Percentiles rank a stretch among this genome's conserved stretches.
These are phyloP conservation scores for Pitta sordida DNA, from an alignment of 2,113 vertebrate genomes.

Conservation along the genomic window DNA sequence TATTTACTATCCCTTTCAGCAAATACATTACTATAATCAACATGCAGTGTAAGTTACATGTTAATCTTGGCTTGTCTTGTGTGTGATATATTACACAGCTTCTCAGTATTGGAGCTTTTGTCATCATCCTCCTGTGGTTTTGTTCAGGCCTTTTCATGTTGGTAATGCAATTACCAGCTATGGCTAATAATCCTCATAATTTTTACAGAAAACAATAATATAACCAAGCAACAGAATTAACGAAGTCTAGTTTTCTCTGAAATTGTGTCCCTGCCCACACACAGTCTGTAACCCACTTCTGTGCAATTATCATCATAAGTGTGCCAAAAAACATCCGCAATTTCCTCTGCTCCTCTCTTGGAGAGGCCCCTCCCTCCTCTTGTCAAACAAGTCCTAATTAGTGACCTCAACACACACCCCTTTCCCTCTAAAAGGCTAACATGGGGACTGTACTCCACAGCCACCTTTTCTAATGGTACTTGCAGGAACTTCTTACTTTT, in stretches of 20 bases:
- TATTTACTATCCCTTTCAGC: neutral
- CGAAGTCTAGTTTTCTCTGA: neutral
- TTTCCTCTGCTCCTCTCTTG: neutral
- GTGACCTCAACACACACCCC: neutral
- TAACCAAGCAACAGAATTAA: neutral
- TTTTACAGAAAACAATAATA: conserved; percentile 15
- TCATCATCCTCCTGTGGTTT: neutral
- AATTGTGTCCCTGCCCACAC: neutral
- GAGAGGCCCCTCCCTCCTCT: neutral
- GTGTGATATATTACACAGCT: neutral
- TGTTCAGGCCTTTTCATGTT: neutral
- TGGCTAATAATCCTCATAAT: neutral
- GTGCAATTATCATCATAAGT: neutral
- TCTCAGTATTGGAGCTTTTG: neutral
- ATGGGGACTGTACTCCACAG: neutral
- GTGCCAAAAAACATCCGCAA: neutral
- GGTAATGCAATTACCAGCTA: neutral
- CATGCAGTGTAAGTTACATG: neutral
- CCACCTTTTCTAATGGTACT: neutral
- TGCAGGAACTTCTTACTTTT: neutral
- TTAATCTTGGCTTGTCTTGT: neutral
- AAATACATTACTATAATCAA: neutral
- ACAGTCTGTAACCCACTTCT: conserved; percentile 13
- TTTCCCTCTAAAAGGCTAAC: neutral
- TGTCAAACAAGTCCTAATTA: neutral